Percentiles rank a stretch among this genome's conserved stretches.
Evolutionary conservation across 2,797 vertebrate species (phyloP).

Genomic region (Macropodus opercularis): DNA sequence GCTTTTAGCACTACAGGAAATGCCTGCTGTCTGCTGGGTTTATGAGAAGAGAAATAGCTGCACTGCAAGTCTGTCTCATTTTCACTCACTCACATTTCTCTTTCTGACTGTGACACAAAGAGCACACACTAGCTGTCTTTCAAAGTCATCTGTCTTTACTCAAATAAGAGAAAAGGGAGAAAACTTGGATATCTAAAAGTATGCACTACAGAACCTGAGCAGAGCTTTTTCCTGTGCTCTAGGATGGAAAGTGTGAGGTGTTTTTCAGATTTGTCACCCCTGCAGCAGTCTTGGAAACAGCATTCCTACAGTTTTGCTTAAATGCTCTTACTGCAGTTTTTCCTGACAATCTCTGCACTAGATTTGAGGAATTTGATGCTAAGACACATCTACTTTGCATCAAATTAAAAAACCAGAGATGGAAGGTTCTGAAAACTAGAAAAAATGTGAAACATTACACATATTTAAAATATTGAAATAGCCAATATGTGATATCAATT

Average conservation of each 20-base stretch:
- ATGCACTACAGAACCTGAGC: not conserved
- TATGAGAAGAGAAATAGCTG: constrained; percentile 60
- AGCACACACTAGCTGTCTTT: not conserved
- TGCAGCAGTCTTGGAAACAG: not conserved
- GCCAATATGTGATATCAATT: too few species aligned
- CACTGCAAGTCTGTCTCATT: constrained; percentile 31
- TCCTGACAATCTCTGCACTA: not conserved
- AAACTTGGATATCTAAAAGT: not conserved
- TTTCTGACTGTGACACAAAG: constrained; percentile 39
- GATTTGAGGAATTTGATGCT: not conserved
- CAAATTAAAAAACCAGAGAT: too few species aligned
- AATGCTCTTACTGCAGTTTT: not conserved
- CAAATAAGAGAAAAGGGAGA: not conserved
- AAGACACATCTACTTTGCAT: not conserved
- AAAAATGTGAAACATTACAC: too few species aligned
- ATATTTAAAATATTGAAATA: too few species aligned
- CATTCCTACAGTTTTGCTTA: not conserved
- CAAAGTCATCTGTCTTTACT: not conserved
- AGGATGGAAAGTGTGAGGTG: not conserved
- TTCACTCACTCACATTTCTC: constrained; percentile 40
- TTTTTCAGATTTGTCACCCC: constrained; percentile 5
- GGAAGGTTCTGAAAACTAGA: not conserved
- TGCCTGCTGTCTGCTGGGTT: constrained; percentile 70
- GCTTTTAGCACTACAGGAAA: constrained; percentile 74
- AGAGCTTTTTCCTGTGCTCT: not conserved